Conservation (phyloP, 2,113 vertebrate species). For the Noctilio leporinus region DNA sequence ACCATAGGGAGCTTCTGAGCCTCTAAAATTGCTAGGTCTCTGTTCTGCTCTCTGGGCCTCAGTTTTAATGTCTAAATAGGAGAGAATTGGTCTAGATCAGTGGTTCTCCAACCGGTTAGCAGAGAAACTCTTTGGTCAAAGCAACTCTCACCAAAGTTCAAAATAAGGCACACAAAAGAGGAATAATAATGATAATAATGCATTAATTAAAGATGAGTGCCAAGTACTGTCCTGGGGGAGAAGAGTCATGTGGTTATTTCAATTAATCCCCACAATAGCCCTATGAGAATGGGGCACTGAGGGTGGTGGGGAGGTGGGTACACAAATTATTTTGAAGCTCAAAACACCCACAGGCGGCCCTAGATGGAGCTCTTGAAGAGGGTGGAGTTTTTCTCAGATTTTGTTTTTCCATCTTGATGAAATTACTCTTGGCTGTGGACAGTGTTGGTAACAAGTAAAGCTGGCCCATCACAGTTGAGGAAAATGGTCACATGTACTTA, state of each 20-base stretch:
- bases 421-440: neutral
- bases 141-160: neutral
- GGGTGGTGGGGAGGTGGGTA: neutral
- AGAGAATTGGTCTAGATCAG: neutral
- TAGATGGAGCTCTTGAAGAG: neutral
- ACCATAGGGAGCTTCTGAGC: neutral
- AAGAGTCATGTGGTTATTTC: neutral
- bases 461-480: neutral
- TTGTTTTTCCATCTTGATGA: neutral
- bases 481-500: neutral
- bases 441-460: neutral
- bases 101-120: neutral
- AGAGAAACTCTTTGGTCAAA: neutral
- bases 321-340: neutral
- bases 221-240: neutral
- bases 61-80: neutral
- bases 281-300: neutral
- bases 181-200: neutral
- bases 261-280: neutral
- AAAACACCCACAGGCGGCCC: too few relatives aligned
- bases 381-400: neutral
- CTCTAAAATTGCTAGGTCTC: neutral
- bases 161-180: neutral
- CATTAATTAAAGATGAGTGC: neutral
- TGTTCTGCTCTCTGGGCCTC: neutral